phyloP scores from a whole-genome alignment of 2,113 vertebrate genomes.

The Scolopax mira region DNA sequence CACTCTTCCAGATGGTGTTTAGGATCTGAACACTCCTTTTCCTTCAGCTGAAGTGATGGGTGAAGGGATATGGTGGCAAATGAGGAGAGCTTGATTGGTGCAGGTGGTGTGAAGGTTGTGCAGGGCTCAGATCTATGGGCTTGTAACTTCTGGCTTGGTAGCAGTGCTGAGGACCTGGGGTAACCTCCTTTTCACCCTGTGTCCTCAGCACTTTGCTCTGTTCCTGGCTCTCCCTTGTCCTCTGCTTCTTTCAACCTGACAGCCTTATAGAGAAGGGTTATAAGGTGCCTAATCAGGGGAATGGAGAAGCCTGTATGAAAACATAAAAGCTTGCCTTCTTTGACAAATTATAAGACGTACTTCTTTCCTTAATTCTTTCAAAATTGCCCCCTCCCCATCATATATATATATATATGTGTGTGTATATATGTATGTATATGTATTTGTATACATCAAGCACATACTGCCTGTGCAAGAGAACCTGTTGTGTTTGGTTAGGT shows the following conservation, averaged over 20 bases:
- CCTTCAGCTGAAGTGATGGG: background rate
- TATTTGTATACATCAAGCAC: background rate
- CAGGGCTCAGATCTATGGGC: background rate
- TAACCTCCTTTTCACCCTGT: background rate
- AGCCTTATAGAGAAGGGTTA: background rate
- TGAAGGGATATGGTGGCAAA: background rate
- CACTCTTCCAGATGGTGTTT: background rate
- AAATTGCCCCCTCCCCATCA: background rate
- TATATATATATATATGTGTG: background rate
- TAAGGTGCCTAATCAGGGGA: background rate
- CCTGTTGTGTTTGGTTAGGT: background rate
- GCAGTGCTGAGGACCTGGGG: background rate
- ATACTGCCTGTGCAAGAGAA: background rate
- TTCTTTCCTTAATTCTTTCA: background rate
- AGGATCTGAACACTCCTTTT: background rate
- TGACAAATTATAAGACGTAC: background rate
- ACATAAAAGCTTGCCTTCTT: background rate
- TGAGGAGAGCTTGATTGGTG: background rate
- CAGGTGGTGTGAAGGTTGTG: background rate
- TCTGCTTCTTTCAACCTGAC: background rate
- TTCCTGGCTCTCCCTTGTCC: background rate
- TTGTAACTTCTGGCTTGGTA: background rate
- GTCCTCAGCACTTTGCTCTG: background rate
- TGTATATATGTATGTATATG: too few species aligned
- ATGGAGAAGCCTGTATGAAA: background rate